phyloP scores from a whole-genome alignment of 2,888 invertebrate species.

The Ectemnius cavifrons region DNA sequence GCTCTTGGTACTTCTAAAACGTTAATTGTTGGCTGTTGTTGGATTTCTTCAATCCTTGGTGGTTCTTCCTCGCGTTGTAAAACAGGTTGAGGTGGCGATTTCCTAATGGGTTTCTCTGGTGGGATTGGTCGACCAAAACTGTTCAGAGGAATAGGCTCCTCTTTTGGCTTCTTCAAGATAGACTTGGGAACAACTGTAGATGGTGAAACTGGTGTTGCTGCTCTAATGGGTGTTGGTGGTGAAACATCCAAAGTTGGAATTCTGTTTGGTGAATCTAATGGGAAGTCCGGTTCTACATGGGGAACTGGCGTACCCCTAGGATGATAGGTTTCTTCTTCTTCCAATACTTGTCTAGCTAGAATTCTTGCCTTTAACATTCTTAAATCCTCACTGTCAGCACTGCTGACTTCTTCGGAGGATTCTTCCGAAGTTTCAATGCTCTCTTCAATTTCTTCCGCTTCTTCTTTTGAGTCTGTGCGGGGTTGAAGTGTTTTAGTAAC shows the following conservation, averaged over 20 bases:
- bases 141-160: slow-evolving; percentile 67
- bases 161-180: slow-evolving; percentile 83
- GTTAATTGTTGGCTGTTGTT: slow-evolving; percentile 62
- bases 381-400: slow-evolving; percentile 71
- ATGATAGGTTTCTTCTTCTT: slow-evolving; percentile 74
- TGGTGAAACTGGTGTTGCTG: slow-evolving; percentile 28
- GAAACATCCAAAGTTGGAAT: slow-evolving; percentile 40
- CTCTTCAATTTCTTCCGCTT: slow-evolving; percentile 55
- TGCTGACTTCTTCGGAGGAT: slow-evolving; percentile 64
- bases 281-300: slow-evolving; percentile 53
- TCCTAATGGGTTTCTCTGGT: slow-evolving; percentile 71
- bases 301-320: slow-evolving; percentile 67
- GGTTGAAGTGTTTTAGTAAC: background rate
- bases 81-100: slow-evolving; percentile 34
- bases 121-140: slow-evolving; percentile 71
- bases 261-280: slow-evolving; percentile 47
- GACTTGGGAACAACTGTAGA: slow-evolving; percentile 83
- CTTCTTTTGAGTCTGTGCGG: slow-evolving; percentile 13
- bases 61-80: slow-evolving; percentile 3
- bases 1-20: slow-evolving; percentile 58
- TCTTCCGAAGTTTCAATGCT: slow-evolving; percentile 66
- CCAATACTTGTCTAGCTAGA: slow-evolving; percentile 66
- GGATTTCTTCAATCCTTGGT: slow-evolving; percentile 1
- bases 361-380: slow-evolving; percentile 70
- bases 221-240: slow-evolving; percentile 38